Conservation (phyloP, 64 coral and sea anemone genomes). For the Montipora capricornis region DNA sequence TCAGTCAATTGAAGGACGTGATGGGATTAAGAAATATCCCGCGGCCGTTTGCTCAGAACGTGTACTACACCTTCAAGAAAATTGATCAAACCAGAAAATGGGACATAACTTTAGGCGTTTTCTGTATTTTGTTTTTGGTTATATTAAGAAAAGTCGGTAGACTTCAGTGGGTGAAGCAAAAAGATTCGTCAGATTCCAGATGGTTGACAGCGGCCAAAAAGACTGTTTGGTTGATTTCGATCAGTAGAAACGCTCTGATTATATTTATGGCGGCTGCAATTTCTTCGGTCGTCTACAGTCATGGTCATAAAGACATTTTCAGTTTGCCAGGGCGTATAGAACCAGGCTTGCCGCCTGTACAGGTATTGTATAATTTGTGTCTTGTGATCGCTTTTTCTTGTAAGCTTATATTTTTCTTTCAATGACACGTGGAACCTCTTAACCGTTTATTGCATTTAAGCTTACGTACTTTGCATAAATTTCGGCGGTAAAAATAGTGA, state of each 20-base stretch:
- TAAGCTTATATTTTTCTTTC: background rate
- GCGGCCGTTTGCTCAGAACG: conserved; percentile 64
- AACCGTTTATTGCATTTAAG: no score
- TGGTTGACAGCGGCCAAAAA: conserved; percentile 74
- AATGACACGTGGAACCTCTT: no score
- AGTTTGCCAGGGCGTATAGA: conserved; percentile 80
- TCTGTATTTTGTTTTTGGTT: conserved; percentile 78
- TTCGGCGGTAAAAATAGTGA: background rate
- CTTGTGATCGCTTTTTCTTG: background rate
- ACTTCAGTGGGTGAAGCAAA: conserved; percentile 63
- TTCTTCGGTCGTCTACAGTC: conserved; percentile 52
- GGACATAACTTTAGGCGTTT: conserved; percentile 86
- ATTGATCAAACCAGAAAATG: conserved; percentile 85
- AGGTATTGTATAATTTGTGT: conserved; percentile 61
- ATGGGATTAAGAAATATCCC: conserved; percentile 89
- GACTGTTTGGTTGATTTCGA: conserved; percentile 77
- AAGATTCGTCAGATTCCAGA: conserved; percentile 39
- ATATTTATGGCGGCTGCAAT: conserved; percentile 76
- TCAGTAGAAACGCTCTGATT: conserved; percentile 85
- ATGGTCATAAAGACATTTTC: conserved; percentile 75
- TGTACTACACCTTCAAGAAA: conserved; percentile 87
- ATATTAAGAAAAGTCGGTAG: conserved; percentile 68
- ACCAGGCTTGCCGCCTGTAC: conserved; percentile 79
- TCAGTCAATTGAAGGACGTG: conserved; percentile 88
- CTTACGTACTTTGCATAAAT: no score